A percentile compares a stretch with the other conserved stretches of the same genome.
Evolutionary conservation across 2,888 invertebrate species (phyloP).

Genomic region (Mesochorus sp.): DNA sequence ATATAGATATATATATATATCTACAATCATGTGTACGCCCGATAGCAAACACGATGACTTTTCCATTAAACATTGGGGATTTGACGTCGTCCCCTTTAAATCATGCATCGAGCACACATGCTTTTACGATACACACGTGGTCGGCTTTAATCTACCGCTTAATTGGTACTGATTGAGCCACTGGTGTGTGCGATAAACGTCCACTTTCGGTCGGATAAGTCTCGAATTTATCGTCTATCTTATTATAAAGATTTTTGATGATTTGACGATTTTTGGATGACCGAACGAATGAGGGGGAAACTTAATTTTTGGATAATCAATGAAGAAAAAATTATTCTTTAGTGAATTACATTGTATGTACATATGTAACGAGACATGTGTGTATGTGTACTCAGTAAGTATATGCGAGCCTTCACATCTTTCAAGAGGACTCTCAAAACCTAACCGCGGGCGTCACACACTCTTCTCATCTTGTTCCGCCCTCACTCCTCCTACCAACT

Average conservation of each 20-base stretch:
- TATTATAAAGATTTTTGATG: conserved; percentile 62
- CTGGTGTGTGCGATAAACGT: neutral
- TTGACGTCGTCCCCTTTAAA: conserved; percentile 61
- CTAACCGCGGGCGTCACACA: conserved; percentile 78
- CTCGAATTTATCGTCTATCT: conserved; percentile 62
- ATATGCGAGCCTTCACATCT: conserved; percentile 78
- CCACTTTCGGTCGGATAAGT: neutral
- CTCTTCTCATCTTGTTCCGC: conserved; percentile 53
- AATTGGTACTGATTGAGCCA: conserved; percentile 57
- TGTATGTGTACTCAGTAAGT: conserved; percentile 74
- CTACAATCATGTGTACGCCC: neutral
- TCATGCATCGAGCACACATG: conserved; percentile 45
- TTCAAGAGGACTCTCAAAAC: conserved; percentile 73
- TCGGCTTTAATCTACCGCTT: conserved; percentile 54
- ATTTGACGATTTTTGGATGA: conserved; percentile 70
- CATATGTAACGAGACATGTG: neutral
- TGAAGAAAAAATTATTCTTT: conserved; percentile 7
- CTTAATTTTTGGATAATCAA: neutral
- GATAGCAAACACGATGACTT: conserved; percentile 55
- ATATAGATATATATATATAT: neutral
- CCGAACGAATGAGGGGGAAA: neutral
- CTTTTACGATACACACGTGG: conserved; percentile 44
- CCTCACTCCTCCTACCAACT: too few relatives aligned
- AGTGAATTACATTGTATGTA: conserved; percentile 46
- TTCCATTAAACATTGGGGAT: conserved; percentile 61